Percentiles rank a stretch among this genome's conserved stretches.
These are phyloP conservation scores for Bergia puertoricense DNA, from an alignment of 92 coral and sea anemone genomes.

Conservation along the genomic window DNA sequence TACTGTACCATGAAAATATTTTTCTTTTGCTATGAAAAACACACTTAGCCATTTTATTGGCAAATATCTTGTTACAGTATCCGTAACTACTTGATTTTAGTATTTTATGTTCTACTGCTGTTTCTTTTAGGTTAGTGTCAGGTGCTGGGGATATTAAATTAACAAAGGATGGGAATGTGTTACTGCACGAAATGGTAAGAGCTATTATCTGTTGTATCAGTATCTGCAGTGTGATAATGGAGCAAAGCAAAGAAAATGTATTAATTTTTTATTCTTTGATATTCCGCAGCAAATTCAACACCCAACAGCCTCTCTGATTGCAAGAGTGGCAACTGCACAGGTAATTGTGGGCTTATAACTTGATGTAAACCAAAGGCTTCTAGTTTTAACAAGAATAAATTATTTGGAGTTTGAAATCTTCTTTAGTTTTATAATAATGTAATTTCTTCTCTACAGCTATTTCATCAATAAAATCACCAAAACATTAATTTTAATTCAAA, in stretches of 20 bases:
- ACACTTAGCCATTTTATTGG: no score
- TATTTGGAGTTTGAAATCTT: no score
- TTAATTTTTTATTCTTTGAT: neutral
- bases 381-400: no score
- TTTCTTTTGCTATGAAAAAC: neutral
- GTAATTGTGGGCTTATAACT: constrained; percentile 21
- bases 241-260: neutral
- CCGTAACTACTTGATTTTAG: neutral
- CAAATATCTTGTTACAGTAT: neutral
- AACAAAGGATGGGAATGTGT: constrained; percentile 98
- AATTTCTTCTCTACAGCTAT: no score
- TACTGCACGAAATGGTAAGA: constrained; percentile 97
- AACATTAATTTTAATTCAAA: no score
- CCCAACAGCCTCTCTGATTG: constrained; percentile 98
- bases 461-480: no score
- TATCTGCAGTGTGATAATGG: neutral
- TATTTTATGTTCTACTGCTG: neutral
- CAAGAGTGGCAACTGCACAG: constrained; percentile 99
- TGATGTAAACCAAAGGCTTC: no score
- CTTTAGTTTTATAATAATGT: no score
- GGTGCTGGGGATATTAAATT: constrained; percentile 98
- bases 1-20: no score
- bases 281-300: constrained; percentile 92
- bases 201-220: neutral
- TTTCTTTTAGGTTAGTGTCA: constrained; percentile 85